A percentile compares a stretch with the other conserved stretches of the same genome.
Conservation (phyloP, 2,113 vertebrate genomes). For the Neolamprologus hecqui region DNA sequence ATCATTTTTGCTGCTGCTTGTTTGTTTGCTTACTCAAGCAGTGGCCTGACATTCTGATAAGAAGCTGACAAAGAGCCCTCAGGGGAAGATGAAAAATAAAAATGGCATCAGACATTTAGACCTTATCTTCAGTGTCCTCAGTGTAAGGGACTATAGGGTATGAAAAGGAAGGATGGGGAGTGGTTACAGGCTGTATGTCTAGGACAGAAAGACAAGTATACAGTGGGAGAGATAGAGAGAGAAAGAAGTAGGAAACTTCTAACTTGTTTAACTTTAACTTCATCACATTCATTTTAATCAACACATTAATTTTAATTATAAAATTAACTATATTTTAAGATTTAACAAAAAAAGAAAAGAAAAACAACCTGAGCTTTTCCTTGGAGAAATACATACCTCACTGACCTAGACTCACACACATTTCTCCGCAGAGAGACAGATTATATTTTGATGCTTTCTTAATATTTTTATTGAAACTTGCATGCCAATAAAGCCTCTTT, state of each 20-base stretch:
- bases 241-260: background rate
- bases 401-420: background rate
- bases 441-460: background rate
- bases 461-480: background rate
- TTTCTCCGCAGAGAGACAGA: background rate
- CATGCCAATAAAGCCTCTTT: background rate
- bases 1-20: constrained; percentile 53
- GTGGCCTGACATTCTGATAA: constrained; percentile 58
- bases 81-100: constrained; percentile 29
- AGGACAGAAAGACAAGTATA: background rate
- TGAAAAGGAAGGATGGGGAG: background rate
- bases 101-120: constrained; percentile 53
- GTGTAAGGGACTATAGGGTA: constrained; percentile 17
- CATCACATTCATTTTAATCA: no score
- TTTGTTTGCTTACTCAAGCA: constrained; percentile 67
- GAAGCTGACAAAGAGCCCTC: constrained; percentile 57
- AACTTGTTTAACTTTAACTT: background rate
- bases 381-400: background rate
- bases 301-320: no score
- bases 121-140: constrained; percentile 33
- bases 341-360: background rate
- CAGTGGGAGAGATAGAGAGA: background rate
- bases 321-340: no score
- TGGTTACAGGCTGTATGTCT: constrained; percentile 2
- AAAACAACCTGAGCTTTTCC: background rate